Base-by-base conservation (phyloP, 2,113 vertebrate genomes). In the Sebastes fasciatus region DNA sequence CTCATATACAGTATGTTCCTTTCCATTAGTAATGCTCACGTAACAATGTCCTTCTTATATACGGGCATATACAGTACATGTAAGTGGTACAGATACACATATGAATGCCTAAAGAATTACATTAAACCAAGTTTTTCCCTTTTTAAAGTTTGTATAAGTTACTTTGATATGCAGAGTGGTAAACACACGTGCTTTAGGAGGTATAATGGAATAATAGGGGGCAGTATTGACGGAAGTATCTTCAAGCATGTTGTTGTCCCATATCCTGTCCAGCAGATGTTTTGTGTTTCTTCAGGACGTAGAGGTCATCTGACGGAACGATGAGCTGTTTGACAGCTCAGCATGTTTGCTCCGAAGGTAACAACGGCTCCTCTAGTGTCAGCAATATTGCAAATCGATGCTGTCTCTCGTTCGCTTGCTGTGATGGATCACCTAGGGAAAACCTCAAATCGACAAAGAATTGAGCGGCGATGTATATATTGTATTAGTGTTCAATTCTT, bases 331-430 rank as follows among this genome's bases (percentile, higher is more conserved):
- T 62, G n/a, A 76, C 62, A 79, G 51, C 84, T 93, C 77, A 84
- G 79, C 71, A 67, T 64, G 70, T 89, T 91, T 84, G 52, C 46
- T 69, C 2, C 0, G 26, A 17, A 84, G 48, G 40, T 52, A 51
- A 79, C 14, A n/a, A 58, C 51, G 52, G 8, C 43, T 62, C 26
- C 42, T 54, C 4, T 1, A 0, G 14, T 52, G 54, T 90, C 86
- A 85, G 77, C 75, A 83, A 84, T 85, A 88, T 79, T 69, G 81
- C 77, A 80, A 89, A 90, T 89, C 82, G 0, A 89, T 85, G 60
- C n/a, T 34, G 65, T 74, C n/a, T 68, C n/a, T 64, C 5, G 2
- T 62, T 42, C 0, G 4, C 23, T 40, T n/a, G 19, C 75, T 58
- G 45, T 82, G 80, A 88, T 84, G 46, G 58, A 89, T 91, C 42